These are phyloP conservation scores for Amphipoea oculea DNA, from an alignment of 2,888 invertebrate species.

Conservation along the genomic window DNA sequence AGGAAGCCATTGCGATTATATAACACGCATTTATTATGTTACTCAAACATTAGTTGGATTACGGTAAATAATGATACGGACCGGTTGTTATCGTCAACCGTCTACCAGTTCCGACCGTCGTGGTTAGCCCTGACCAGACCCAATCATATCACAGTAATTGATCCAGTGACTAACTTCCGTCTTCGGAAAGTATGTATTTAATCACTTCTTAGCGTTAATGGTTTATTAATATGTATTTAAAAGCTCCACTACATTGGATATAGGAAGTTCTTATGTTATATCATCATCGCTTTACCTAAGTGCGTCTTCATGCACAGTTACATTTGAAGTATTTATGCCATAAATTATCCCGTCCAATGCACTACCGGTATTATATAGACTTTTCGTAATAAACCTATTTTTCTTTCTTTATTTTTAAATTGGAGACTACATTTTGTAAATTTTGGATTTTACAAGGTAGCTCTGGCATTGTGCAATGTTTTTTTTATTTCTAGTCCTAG, in stretches of 20 bases:
- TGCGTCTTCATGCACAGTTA: conserved; percentile 18
- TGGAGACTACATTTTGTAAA: neutral
- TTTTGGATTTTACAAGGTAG: neutral
- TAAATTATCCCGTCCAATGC: neutral
- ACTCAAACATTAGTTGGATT: conserved; percentile 53
- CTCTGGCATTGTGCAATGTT: neutral
- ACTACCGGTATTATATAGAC: neutral
- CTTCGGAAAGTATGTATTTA: conserved; percentile 29
- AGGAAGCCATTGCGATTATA: conserved; percentile 54
- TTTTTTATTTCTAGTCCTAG: neutral
- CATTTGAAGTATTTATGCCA: neutral
- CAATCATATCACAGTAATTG: conserved; percentile 48
- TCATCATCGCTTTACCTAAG: neutral
- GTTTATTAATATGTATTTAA: conserved; percentile 14
- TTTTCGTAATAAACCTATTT: neutral
- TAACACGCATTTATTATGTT: conserved; percentile 51
- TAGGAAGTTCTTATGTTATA: conserved; percentile 2
- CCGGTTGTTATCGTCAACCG: conserved; percentile 58
- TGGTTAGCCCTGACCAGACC: conserved; percentile 31
- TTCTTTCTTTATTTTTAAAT: neutral
- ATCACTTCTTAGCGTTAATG: conserved; percentile 39
- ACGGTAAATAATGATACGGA: conserved; percentile 56
- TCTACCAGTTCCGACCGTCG: conserved; percentile 22
- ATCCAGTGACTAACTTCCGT: conserved; percentile 51
- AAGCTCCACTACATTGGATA: neutral